Percentiles rank a stretch among this genome's conserved stretches.
Evolutionary conservation across 2,888 invertebrate species (phyloP).

Genomic region (Beris chalybata): DNA sequence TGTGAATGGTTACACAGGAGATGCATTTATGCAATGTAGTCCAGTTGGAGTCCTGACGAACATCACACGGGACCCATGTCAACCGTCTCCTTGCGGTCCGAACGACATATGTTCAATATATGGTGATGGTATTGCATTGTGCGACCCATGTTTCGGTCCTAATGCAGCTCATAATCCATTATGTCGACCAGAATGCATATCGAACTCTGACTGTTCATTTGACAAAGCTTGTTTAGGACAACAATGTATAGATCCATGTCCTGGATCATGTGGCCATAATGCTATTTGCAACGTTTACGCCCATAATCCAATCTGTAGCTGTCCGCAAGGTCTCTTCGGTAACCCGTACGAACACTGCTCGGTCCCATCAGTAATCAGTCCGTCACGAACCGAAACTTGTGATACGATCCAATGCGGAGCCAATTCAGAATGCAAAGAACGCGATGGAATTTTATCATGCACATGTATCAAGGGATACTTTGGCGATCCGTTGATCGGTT

Average conservation of each 20-base stretch:
- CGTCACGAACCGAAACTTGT: constrained; percentile 60
- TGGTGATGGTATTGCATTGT: constrained; percentile 75
- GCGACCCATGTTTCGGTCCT: constrained; percentile 74
- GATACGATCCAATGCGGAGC: constrained; percentile 72
- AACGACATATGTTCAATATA: constrained; percentile 69
- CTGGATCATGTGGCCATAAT: constrained; percentile 76
- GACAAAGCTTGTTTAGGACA: constrained; percentile 74
- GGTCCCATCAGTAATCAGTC: constrained; percentile 56
- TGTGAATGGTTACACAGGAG: constrained; percentile 75
- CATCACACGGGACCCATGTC: constrained; percentile 68
- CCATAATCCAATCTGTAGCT: constrained; percentile 74
- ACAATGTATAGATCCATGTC: constrained; percentile 76
- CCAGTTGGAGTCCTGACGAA: constrained; percentile 62
- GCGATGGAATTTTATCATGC: constrained; percentile 68
- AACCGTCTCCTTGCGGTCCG: constrained; percentile 76
- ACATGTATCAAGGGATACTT: constrained; percentile 73
- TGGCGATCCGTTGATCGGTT: constrained; percentile 78
- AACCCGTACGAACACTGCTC: constrained; percentile 79
- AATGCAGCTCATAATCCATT: constrained; percentile 69
- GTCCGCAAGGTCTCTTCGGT: constrained; percentile 68
- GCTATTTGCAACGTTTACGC: constrained; percentile 71
- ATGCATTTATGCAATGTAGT: constrained; percentile 76
- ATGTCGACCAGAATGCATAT: constrained; percentile 81
- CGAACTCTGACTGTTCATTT: constrained; percentile 78
- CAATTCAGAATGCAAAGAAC: constrained; percentile 70